These are phyloP conservation scores for Ophioderma brevispina DNA, from an alignment of 35 echinoderm and acorn worm species.

Conservation along the genomic window DNA sequence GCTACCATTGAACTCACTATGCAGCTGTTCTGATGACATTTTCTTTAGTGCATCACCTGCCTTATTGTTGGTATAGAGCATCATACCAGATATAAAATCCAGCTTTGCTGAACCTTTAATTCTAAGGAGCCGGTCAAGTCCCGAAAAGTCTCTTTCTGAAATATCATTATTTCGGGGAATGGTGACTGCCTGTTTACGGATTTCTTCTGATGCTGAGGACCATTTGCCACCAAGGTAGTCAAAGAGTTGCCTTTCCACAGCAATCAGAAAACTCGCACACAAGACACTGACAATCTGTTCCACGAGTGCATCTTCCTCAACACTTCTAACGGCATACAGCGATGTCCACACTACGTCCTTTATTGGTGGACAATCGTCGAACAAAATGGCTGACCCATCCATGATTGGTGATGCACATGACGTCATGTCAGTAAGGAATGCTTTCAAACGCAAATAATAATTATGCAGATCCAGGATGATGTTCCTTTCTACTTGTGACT, in stretches of 20 bases:
- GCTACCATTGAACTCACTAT: neutral
- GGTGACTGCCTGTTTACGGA: neutral
- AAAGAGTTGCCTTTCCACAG: constrained; percentile 11
- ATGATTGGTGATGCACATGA: neutral
- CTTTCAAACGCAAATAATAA: neutral
- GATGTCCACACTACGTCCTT: constrained; percentile 4
- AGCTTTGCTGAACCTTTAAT: neutral
- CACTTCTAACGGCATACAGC: neutral
- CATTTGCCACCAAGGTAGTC: constrained; percentile 7
- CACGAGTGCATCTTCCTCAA: neutral
- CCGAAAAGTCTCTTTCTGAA: constrained; percentile 14
- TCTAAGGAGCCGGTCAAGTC: no score
- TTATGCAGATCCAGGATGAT: neutral
- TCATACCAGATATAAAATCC: constrained; percentile 9
- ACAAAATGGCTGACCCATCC: neutral
- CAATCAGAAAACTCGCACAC: constrained; percentile 8
- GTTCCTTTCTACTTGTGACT: neutral
- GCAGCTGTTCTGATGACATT: neutral
- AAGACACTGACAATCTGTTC: constrained; percentile 10
- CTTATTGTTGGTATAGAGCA: constrained; percentile 22
- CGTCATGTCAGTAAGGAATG: neutral
- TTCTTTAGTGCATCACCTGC: no score
- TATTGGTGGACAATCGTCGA: constrained; percentile 25
- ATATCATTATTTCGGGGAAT: constrained; percentile 21
- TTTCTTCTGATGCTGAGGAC: neutral